Evolutionary conservation across 2,888 invertebrate species (phyloP).

Genomic region (Volucella zonaria): DNA sequence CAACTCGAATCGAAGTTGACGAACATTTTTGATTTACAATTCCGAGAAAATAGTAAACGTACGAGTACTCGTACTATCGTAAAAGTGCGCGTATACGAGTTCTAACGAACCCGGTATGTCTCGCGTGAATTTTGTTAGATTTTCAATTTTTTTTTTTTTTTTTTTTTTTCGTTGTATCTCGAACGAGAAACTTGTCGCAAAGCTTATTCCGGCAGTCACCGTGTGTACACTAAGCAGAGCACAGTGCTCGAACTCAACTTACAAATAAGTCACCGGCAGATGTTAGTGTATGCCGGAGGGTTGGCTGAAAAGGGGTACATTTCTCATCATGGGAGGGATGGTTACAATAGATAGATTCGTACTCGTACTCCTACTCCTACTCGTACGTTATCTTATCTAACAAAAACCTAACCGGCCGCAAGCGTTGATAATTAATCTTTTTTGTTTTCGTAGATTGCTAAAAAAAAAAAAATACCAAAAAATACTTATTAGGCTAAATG

Average conservation of each 20-base stretch:
- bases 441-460: constrained; percentile 27
- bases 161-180: background rate
- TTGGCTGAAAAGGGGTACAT: background rate
- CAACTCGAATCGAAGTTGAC: constrained; percentile 15
- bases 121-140: background rate
- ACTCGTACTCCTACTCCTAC: too few species aligned
- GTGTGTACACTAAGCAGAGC: constrained; percentile 51
- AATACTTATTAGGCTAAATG: constrained; percentile 9
- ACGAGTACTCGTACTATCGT: background rate
- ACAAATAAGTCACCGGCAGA: constrained; percentile 28
- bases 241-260: constrained; percentile 62
- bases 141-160: background rate
- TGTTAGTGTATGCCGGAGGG: constrained; percentile 4
- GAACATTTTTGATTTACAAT: constrained; percentile 62
- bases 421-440: constrained; percentile 64
- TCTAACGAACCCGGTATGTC: constrained; percentile 49
- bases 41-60: background rate
- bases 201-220: constrained; percentile 31
- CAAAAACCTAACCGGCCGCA: constrained; percentile 57
- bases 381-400: constrained; percentile 62
- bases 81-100: constrained; percentile 13
- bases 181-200: constrained; percentile 20
- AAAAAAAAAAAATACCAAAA: constrained; percentile 21
- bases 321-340: constrained; percentile 18
- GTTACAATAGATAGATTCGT: constrained; percentile 7